Base-by-base conservation (phyloP, 1,140 invertebrate genomes). In the Proales similis region DNA sequence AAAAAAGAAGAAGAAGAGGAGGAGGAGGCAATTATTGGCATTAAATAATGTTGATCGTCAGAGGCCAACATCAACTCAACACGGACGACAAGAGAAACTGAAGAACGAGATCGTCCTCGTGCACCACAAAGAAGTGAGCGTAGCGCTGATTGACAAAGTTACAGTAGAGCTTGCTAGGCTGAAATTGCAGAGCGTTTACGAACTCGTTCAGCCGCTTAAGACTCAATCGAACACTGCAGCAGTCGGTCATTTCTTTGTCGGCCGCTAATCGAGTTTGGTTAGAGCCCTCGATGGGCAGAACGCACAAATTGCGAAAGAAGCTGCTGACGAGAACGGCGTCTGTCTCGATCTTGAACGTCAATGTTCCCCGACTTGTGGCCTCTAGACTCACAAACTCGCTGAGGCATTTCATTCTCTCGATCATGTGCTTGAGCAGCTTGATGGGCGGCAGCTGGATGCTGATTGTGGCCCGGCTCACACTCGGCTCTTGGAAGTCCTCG, bases 141-240 rank as follows among this genome's bases (percentile, higher is more conserved):
- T 57, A 57, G 39, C 26, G 39, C 11, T 57, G 39, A 57, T 57
- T 57, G 39, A 57, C 51, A 57, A 57, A 57, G 45, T 57, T 57
- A 57, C 51, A 57, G 29, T 42, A 42, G 26, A 57, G 39, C 32
- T 57, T 57, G 45, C 32, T 57, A 9, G 51, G 51, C n/a, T 57
- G 51, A 42, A 57, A 57, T 42, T 57, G 51, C 9, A 57, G 22
- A 24, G 51, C 33, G 30, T 57, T 57, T 11, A 42, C 45, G 36
- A 57, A 57, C 39, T 57, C 51, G 14, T 36, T 42, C 17, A 57
- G 36, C 45, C 36, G 33, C 32, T 57, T 57, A 6, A 57, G 36
- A 36, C 51, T 57, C 38, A 57, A 57, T 14, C 51, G 33, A 57
- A 57, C 51, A 29, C 36, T 57, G 20, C 51, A 57, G n/a, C n/a